Evolutionary conservation across 2,113 vertebrate genomes (phyloP), one percentile per base, ranked within the genome.

Genomic region (Romanogobio albipinnatus): DNA sequence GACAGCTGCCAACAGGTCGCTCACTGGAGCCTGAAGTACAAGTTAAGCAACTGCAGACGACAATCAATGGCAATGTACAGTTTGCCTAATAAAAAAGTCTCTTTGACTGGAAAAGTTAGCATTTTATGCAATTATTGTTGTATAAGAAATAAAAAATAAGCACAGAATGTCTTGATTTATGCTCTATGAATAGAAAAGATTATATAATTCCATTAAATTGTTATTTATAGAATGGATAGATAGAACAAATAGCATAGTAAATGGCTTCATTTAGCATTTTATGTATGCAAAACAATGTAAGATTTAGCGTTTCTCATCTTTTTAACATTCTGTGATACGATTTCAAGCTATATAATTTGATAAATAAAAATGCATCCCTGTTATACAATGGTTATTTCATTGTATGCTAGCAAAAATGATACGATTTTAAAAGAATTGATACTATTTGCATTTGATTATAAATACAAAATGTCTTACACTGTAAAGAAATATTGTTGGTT

Each of bases 1-100:
- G 90, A 87, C 66, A 53, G 22, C 3, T 75, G 88, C 91, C 91
- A 92, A 88, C 80, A 85, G 81, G 81, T 83, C 81, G 76, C 84
- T 73, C 76, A 88, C 71, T 75, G 36, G 75, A 85, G 78, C 73
- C 64, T 82, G 64, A 70, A 85, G 83, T 39, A 74, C 81, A 45
- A 71, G 62, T 82, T 85, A 59, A 85, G 80, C 80, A 85, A 85
- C 56, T 73, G 76, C 74, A 66, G 59, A 76, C 53, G 15, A 62
- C 29, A 33, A 6, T 66, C 45, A 81, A 33, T 81, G 78, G 6
- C 36, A 33, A 19, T 66, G 47, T 26, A 15, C 5, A 33, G 24
- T 53, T 49, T 2, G 13, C 5, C 1, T 10, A 29, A 2, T 24
- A 51, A 75, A 49, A 68, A 68, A 36, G 15, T 19, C 8, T 68